Base-by-base conservation (phyloP, 2,888 invertebrate species). In the Plemyria rubiginata region DNA sequence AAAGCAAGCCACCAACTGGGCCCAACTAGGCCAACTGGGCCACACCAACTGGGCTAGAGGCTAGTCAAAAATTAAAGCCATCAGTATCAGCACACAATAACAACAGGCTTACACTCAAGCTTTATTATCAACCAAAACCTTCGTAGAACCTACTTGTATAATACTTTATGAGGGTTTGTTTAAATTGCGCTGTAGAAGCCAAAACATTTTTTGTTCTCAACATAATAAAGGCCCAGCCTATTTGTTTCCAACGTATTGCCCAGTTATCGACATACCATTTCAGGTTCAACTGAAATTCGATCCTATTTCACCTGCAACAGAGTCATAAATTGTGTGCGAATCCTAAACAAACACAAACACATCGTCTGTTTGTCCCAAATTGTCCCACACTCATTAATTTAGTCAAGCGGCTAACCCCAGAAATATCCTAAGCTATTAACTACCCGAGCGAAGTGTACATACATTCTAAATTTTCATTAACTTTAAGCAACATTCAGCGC, bases 391-490 rank as follows among this genome's bases (percentile, higher is more conserved):
- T 82, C 86, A 87, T 88, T 88, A 87, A 84, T 88, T 81, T 77
- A 80, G 82, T 80, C 73, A 74, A 72, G 79, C 75, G 86, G 84
- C 76, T 77, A 82, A 81, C 86, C 87, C 74, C 77, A 78, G 77
- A 81, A 54, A 86, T 87, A 84, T 83, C 82, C 85, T 81, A 74
- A 76, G 80, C 87, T 84, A 87, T 87, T 87, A 87, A 87, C 85
- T 84, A 82, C 80, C 75, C 73, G 78, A 81, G 79, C 74, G 67
- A 51, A 60, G 79, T 80, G 74, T 77, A 80, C 82, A 85, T 88
- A 88, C 85, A 88, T 89, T 82, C 74, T 74, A 80, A 84, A 78
- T 86, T 86, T 85, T 83, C 80, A 84, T 84, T 80, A 85, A 87
- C 4, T 9, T 15, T 43, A 15, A 13, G 13, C 43, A 45, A 11